Percentiles rank a stretch among this genome's conserved stretches.
Conservation (phyloP, 2,888 invertebrate species). For the Caenorhabditis sp. region DNA sequence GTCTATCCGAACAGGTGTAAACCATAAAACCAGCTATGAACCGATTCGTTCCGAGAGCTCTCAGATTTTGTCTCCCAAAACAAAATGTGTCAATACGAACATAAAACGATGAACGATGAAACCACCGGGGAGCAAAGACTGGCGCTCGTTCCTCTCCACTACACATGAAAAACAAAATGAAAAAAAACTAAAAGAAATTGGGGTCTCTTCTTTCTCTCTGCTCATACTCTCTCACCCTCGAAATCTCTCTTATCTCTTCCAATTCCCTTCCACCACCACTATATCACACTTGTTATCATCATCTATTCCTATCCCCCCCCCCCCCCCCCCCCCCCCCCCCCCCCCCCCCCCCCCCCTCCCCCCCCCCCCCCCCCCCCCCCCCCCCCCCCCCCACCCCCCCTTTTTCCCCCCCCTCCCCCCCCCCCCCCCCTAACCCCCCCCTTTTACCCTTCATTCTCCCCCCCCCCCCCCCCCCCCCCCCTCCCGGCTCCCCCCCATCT, state of each 20-base stretch:
- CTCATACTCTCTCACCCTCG: neutral
- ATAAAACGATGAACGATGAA: neutral
- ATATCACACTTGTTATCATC: conserved; percentile 13
- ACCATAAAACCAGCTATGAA: too few relatives aligned
- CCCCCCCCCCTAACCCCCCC: too few relatives aligned
- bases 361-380: neutral
- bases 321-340: neutral
- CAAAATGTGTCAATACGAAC: conserved; percentile 1
- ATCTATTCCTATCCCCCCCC: neutral
- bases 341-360: neutral
- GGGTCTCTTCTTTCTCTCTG: neutral
- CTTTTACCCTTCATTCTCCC: too few relatives aligned
- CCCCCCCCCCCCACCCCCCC: too few relatives aligned
- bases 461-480: too few relatives aligned
- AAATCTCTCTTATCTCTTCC: neutral
- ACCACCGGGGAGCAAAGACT: neutral
- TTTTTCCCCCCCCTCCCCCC: too few relatives aligned
- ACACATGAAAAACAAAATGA: conserved; percentile 17
- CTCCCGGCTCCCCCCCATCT: too few relatives aligned
- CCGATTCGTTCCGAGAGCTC: too few relatives aligned
- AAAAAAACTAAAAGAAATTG: neutral
- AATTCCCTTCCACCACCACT: neutral
- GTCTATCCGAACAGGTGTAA: too few relatives aligned
- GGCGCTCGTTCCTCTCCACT: neutral
- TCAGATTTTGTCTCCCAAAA: neutral